Evolutionary conservation across 2,888 invertebrate genomes (phyloP), one percentile per base, ranked within the genome.

Genomic region (Danaus chrysippus): DNA sequence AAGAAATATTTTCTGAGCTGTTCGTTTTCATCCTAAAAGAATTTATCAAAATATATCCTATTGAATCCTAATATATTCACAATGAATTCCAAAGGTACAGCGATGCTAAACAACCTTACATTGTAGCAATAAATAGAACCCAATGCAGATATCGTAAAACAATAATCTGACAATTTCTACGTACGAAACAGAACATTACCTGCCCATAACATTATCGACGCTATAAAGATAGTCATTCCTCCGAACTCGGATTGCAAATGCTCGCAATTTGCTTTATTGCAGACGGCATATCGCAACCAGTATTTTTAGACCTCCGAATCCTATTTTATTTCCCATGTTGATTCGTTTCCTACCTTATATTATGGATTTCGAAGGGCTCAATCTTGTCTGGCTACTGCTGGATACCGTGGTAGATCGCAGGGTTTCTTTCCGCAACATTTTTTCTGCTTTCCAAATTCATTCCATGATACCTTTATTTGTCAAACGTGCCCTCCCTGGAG

Each of bases 261-360:
- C 79, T 84, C 78, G 83, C 87, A 86, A 89, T 89, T 89, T 88
- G 84, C 82, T 87, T 90, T 90, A 89, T 89, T 86, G 84, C 87
- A 84, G 77, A 73, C 79, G 77, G 71, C 78, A 79, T 78, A 81
- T 82, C 78, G 71, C 73, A 70, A 67, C 85, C 83, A 82, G 68
- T 56, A 63, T 65, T 61, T 61, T 49, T 55, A 64, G 86, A 80
- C 65, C 83, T 71, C 71, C 75, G 71, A 71, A 68, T 73, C 68
- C 60, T 64, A 66, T 70, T 64, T 61, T 58, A 66, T 56, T 56
- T 59, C 56, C 68, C 64, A 61, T 60, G 15, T 54, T 63, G 53
- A 55, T 59, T 59, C 57, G 57, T 60, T 64, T 64, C 59, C 23
- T 57, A n/a, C 54, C 13, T 55, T 23, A 52, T 65, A 66, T 69